These are phyloP conservation scores for Diabrotica virgifera DNA, from an alignment of 1,140 invertebrate genomes.

Conservation along the genomic window DNA sequence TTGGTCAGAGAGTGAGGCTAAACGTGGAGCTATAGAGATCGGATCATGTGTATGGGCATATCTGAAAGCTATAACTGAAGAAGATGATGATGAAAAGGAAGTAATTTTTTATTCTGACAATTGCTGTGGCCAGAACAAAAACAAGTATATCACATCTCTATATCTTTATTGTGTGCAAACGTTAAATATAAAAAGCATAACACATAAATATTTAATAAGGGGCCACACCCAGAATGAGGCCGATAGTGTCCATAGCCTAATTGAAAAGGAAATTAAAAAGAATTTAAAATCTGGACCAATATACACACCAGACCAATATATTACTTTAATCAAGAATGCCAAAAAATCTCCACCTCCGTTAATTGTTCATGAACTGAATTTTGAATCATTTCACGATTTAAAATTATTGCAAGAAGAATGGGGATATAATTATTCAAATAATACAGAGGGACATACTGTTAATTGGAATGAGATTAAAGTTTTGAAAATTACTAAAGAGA, in stretches of 20 bases:
- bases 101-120: constrained; percentile 43
- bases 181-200: constrained; percentile 41
- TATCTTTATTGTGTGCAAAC: constrained; percentile 45
- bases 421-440: constrained; percentile 14
- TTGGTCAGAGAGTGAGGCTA: constrained; percentile 36
- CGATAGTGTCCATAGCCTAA: constrained; percentile 28
- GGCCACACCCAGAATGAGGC: constrained; percentile 46
- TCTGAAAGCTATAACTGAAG: constrained; percentile 4
- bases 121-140: constrained; percentile 49
- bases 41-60: constrained; percentile 12
- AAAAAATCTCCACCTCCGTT: constrained; percentile 38
- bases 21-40: constrained; percentile 37
- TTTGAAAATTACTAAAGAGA: no score
- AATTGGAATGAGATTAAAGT: no score
- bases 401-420: constrained; percentile 13
- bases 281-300: constrained; percentile 35
- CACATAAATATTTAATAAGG: no score
- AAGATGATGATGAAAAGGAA: not conserved
- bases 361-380: constrained; percentile 34
- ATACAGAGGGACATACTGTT: no score
- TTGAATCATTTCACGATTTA: constrained; percentile 33
- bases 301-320: constrained; percentile 34
- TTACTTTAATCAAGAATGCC: constrained; percentile 31
- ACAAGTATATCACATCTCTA: constrained; percentile 42
- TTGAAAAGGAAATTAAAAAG: constrained; percentile 44